These are phyloP conservation scores for Amphipoea oculea DNA, from an alignment of 2,888 invertebrate genomes.

Conservation along the genomic window DNA sequence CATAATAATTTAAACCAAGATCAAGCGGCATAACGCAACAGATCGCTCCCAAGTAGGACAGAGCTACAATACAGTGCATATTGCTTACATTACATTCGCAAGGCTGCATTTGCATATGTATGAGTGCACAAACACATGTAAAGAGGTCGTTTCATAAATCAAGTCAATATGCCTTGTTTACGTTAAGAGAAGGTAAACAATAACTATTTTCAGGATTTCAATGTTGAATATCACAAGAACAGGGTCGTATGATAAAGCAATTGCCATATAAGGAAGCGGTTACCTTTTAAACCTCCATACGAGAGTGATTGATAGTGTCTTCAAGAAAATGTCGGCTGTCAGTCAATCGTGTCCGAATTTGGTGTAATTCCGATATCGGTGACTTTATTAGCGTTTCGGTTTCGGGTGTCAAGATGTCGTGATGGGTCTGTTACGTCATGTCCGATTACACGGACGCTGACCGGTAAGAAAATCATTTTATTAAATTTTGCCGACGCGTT, in stretches of 20 bases:
- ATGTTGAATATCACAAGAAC: slow-evolving; percentile 40
- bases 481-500: slow-evolving; percentile 10
- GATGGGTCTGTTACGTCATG: slow-evolving; percentile 41
- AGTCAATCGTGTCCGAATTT: slow-evolving; percentile 48
- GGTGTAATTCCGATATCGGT: slow-evolving; percentile 48
- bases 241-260: slow-evolving; percentile 35
- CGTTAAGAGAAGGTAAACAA: slow-evolving; percentile 45
- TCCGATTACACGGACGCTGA: slow-evolving; percentile 20
- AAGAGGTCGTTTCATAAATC: slow-evolving; percentile 62
- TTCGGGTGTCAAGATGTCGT: slow-evolving; percentile 44
- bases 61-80: slow-evolving; percentile 50
- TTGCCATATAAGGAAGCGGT: slow-evolving; percentile 40
- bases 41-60: slow-evolving; percentile 53
- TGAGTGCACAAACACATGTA: slow-evolving; percentile 59
- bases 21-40: slow-evolving; percentile 32
- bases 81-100: slow-evolving; percentile 62
- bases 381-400: slow-evolving; percentile 54
- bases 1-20: slow-evolving; percentile 10
- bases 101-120: slow-evolving; percentile 62
- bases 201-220: slow-evolving; percentile 54
- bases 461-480: not conserved
- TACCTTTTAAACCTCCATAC: slow-evolving; percentile 28
- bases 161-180: slow-evolving; percentile 34
- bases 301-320: slow-evolving; percentile 57
- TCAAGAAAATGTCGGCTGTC: slow-evolving; percentile 40